Evolutionary conservation across 1,140 invertebrate genomes (phyloP).

Genomic region (Drosophila sproati): DNA sequence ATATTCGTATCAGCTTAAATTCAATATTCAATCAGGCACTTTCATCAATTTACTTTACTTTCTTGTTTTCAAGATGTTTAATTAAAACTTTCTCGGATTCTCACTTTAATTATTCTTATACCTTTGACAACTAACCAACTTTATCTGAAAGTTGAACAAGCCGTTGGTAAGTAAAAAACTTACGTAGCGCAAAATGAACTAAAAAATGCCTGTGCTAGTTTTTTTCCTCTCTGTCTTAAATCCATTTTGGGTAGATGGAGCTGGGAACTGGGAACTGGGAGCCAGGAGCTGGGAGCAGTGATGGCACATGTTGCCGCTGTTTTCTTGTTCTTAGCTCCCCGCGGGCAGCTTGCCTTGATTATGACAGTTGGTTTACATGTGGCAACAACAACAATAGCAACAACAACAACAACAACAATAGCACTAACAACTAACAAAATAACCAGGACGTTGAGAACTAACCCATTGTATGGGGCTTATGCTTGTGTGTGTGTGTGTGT

Average conservation of each 20-base stretch:
- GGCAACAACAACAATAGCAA: constrained; percentile 39
- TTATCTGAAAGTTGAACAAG: constrained; percentile 2
- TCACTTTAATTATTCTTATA: too few species aligned
- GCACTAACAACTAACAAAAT: constrained; percentile 2
- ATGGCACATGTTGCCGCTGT: constrained; percentile 39
- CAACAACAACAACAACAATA: constrained; percentile 19
- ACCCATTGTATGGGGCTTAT: constrained; percentile 42
- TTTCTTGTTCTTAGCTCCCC: constrained; percentile 33
- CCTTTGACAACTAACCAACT: not conserved
- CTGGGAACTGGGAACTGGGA: not conserved
- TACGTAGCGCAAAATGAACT: constrained; percentile 19
- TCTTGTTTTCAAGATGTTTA: too few species aligned
- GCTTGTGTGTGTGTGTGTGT: constrained; percentile 13
- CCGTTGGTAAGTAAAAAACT: not conserved
- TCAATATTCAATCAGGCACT: too few species aligned
- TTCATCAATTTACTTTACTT: too few species aligned
- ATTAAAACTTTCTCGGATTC: too few species aligned
- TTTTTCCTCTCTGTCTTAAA: not conserved
- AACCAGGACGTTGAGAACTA: constrained; percentile 24
- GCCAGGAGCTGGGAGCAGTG: constrained; percentile 5
- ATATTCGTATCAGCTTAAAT: too few species aligned
- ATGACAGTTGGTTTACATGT: constrained; percentile 67
- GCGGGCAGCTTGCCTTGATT: constrained; percentile 63
- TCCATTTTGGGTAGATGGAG: constrained; percentile 1
- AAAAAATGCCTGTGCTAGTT: constrained; percentile 15